Evolutionary conservation across 2,797 vertebrate species (phyloP).

Genomic region (Alauda arvensis): DNA sequence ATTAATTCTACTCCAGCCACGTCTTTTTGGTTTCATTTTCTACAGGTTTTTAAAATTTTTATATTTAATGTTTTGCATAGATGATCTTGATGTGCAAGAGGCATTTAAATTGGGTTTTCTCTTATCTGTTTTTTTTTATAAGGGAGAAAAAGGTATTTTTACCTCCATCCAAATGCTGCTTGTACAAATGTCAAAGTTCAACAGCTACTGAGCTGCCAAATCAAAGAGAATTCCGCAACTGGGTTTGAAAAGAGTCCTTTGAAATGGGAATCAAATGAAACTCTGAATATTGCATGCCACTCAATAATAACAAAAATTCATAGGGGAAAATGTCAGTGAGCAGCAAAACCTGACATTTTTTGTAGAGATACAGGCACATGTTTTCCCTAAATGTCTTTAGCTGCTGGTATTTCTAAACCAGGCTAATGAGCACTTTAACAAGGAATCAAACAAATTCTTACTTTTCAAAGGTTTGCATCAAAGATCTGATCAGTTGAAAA

Average conservation of each 20-base stretch:
- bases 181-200: background rate
- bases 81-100: background rate
- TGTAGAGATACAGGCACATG: background rate
- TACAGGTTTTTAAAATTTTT: background rate
- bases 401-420: background rate
- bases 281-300: slow-evolving; percentile 1
- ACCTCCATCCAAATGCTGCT: background rate
- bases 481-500: background rate
- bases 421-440: background rate
- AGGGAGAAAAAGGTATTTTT: background rate
- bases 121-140: background rate
- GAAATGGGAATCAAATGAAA: slow-evolving; percentile 5
- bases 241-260: background rate
- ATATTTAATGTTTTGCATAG: background rate
- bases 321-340: background rate
- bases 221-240: background rate
- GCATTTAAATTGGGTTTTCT: background rate
- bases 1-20: background rate
- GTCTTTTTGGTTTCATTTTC: background rate
- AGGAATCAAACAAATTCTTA: background rate
- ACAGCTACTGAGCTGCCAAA: background rate
- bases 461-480: background rate
- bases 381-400: background rate
- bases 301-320: background rate
- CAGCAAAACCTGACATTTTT: background rate